A percentile compares a stretch with the other conserved stretches of the same genome.
Evolutionary conservation across 2,888 invertebrate genomes (phyloP).

Genomic region (Lasioglossum villosulum): DNA sequence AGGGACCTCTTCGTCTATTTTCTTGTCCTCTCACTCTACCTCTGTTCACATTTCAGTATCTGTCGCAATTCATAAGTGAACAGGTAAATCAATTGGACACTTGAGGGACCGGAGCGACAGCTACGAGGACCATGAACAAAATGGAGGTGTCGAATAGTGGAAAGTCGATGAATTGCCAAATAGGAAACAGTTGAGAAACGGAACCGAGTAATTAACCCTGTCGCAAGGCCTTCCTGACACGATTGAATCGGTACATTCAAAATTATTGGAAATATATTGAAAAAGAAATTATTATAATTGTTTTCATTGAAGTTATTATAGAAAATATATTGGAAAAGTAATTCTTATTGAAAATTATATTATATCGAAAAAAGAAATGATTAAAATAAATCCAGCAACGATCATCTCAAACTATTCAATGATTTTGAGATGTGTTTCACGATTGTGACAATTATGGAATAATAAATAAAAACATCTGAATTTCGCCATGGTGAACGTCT

Average conservation of each 20-base stretch:
- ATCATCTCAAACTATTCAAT: not conserved
- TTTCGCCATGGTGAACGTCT: not conserved
- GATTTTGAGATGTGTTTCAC: not conserved
- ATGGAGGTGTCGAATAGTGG: constrained; percentile 8
- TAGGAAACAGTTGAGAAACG: constrained; percentile 40
- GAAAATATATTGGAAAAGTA: no score
- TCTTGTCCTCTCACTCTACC: not conserved
- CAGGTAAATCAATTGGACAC: constrained; percentile 45
- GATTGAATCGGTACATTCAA: not conserved
- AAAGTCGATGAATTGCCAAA: constrained; percentile 31
- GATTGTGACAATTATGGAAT: not conserved
- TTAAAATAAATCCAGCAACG: not conserved
- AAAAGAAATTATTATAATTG: not conserved
- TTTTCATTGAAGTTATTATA: no score
- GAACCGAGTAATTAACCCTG: not conserved
- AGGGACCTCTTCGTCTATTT: no score
- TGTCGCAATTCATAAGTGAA: constrained; percentile 57
- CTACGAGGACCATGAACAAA: constrained; percentile 28
- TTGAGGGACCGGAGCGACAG: not conserved
- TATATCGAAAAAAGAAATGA: no score
- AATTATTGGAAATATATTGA: no score
- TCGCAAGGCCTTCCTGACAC: constrained; percentile 15
- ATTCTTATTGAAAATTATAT: no score
- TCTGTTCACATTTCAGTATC: not conserved
- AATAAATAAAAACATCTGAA: not conserved